Evolutionary conservation across 2,888 invertebrate species (phyloP), one percentile per base, ranked within the genome.

Genomic region (Podabrus alpinus): DNA sequence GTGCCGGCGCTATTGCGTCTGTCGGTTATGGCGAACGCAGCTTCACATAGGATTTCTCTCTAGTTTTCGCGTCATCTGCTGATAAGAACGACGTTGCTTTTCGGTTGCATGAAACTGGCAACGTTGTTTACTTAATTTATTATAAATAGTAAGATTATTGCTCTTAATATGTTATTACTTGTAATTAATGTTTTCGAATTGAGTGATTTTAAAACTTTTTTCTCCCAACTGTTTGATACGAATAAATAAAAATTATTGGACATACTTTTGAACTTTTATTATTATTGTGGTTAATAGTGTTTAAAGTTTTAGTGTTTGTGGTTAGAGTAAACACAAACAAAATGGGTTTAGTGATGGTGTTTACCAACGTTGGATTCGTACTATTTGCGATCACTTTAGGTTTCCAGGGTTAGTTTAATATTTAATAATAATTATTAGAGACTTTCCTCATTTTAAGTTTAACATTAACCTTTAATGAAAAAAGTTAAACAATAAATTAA

Each of bases 1-100:
- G 85, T 84, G 85, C 85, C 84, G 84, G 82, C 83, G 81, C 78
- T 81, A 78, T 80, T 82, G 84, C 83, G 82, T 81, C 81, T 81
- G 81, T 79, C 79, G 79, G 80, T 73, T 75, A 79, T 81, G 81
- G 84, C 82, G 82, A 84, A 83, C 83, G 85, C 85, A 83, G 85
- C 85, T 80, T 83, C 85, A 81, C 78, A 81, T 77, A 82, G 82
- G 82, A 83, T 82, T 82, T 82, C 83, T 82, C 81, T 79, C 82
- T 84, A 84, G 86, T 86, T 85, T 86, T 84, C 86, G 85, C 86
- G 85, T 86, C 86, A 82, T 82, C 82, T 82, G 83, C 83, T 80
- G 79, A 82, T 83, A 81, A 84, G 80, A 82, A 85, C 83, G 84
- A 84, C 85, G 85, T 79, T 77, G 79, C 66, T 77, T 73, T 17